Conservation (phyloP, 2,888 invertebrate species). For the Pammene fasciana region DNA sequence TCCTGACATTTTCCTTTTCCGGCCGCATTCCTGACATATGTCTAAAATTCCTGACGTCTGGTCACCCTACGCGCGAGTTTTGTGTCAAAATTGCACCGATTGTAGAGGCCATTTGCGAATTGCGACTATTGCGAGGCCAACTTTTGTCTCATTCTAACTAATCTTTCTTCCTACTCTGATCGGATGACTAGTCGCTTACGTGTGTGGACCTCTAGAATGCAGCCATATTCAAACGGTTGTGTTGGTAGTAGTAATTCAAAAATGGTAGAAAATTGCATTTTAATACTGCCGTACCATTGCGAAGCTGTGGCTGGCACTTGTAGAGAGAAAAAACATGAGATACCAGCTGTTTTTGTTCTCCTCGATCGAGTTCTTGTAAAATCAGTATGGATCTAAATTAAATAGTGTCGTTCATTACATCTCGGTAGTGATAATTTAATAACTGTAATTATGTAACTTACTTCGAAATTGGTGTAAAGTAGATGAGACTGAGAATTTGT, state of each 20-base stretch:
- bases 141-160: no score
- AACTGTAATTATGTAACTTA: conserved; percentile 59
- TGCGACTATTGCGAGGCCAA: no score
- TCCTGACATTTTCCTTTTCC: no score
- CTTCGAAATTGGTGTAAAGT: conserved; percentile 62
- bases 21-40: no score
- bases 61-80: no score
- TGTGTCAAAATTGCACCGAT: no score
- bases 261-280: conserved; percentile 38
- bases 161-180: no score
- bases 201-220: not conserved
- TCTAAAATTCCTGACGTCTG: no score
- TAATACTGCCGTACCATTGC: conserved; percentile 14
- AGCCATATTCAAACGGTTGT: not conserved
- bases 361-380: conserved; percentile 65
- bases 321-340: conserved; percentile 65
- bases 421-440: conserved; percentile 66
- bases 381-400: conserved; percentile 78
- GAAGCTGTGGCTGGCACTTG: conserved; percentile 43
- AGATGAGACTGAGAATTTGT: conserved; percentile 67
- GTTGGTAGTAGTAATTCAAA: conserved; percentile 34
- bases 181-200: not conserved
- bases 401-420: conserved; percentile 71
- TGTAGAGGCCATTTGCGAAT: no score
- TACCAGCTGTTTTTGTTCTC: conserved; percentile 79